Conservation (phyloP, 2,113 vertebrate species). For the Apeltes quadracus region DNA sequence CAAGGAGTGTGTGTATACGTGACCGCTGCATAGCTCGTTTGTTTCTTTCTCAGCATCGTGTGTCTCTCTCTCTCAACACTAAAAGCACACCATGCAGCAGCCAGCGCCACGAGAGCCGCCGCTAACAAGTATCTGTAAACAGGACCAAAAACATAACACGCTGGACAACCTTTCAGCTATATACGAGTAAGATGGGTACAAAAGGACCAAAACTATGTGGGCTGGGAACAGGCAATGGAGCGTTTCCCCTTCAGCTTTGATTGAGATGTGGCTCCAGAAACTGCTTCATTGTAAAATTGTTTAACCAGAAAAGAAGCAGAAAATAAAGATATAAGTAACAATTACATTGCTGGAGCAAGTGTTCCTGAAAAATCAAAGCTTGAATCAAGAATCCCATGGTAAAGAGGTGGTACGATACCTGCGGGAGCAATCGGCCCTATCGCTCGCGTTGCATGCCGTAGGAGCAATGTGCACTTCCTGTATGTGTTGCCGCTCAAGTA, state of each 20-base stretch:
- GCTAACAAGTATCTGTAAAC: neutral
- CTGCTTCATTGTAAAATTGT: neutral
- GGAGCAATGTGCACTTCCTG: conserved; percentile 77
- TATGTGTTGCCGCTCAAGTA: conserved; percentile 64
- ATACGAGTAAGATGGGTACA: neutral
- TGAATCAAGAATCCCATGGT: conserved; percentile 3
- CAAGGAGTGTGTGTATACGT: neutral
- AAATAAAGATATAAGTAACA: neutral
- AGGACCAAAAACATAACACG: conserved; percentile 9
- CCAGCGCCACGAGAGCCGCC: neutral
- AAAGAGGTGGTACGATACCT: conserved; percentile 55
- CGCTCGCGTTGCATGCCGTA: conserved; percentile 58
- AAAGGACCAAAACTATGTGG: conserved; percentile 2
- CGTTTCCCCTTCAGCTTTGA: conserved; percentile 20
- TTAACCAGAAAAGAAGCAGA: neutral
- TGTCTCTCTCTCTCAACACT: neutral
- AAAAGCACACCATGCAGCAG: neutral
- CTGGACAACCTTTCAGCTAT: neutral
- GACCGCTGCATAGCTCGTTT: neutral
- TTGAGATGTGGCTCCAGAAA: neutral
- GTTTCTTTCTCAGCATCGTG: neutral
- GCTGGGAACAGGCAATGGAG: conserved; percentile 32
- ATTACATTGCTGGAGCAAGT: neutral
- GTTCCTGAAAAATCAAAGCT: neutral
- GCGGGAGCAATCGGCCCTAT: conserved; percentile 29